Base-by-base conservation (phyloP, 35 echinoderm and acorn worm genomes). In the Lytechinus pictus region DNA sequence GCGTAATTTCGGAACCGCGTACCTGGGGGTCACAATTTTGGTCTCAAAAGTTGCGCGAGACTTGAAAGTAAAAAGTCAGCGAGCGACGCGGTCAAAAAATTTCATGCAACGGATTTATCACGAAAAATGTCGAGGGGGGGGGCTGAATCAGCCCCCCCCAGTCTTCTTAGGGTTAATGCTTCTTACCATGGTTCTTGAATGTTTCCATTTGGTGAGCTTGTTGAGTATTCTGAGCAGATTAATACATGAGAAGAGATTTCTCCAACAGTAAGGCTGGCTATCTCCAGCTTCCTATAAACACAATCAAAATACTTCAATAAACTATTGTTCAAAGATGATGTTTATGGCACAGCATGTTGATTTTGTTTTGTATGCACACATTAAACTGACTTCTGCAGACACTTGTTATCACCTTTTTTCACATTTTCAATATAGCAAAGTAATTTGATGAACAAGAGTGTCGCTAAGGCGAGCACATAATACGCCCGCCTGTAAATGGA, bases 191-290 rank as follows among this genome's bases (percentile, higher is more conserved):
- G 98, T 99, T 95, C 98, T 99, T 6, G 98, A 99, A 72, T 99
- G 98, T 54, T 99, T 99, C 98, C 98, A 99, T 58, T 99, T 99
- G 21, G 98, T 99, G 11, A 99, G 94, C 87, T 99, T 99, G 94
- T 99, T 99, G 14, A 99, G 96, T 51, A 99, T 99, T 94, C 98
- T 96, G 12, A 99, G 97, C 54, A 99, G 86, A 86, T 99, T 99
- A 86, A 99, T 99, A 61, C 98, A 99, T 10, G 98, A 97, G 61
- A 99, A 99, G 86, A 99, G 94, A 95, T 99, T 99, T 52, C 98
- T 95, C 98, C 98, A 99, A 95, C 98, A 99, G 58, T 94, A 99
- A 13, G 96, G 86, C 52, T 95, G 94, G 95, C 94, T 97, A 92
- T 99, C 98, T 92, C 98, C 98, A 94, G 98, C 97, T 92, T 99